Conservation (phyloP, 1,140 invertebrate species). For the Carcinoscorpius rotundicauda region DNA sequence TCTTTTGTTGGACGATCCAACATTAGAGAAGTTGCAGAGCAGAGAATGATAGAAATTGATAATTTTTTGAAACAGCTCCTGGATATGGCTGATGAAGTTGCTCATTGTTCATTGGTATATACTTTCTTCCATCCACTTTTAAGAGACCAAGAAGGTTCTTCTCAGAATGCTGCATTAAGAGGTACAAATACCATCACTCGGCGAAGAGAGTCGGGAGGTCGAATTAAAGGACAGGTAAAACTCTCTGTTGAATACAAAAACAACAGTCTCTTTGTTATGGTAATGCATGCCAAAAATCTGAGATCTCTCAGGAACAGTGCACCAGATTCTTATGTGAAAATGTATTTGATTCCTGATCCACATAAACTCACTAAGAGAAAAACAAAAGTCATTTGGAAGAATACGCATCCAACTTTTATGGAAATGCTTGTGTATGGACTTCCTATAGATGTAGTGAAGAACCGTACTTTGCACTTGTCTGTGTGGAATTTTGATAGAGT, state of each 20-base stretch:
- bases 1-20: slow-evolving; percentile 75
- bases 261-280: slow-evolving; percentile 66
- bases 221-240: slow-evolving; percentile 47
- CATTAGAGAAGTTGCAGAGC: slow-evolving; percentile 86
- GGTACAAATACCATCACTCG: neutral
- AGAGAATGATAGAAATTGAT: slow-evolving; percentile 70
- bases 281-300: slow-evolving; percentile 75
- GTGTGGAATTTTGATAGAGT: slow-evolving; percentile 90
- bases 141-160: slow-evolving; percentile 52
- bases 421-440: slow-evolving; percentile 74
- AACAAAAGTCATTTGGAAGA: slow-evolving; percentile 81
- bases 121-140: slow-evolving; percentile 95
- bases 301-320: slow-evolving; percentile 44
- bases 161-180: slow-evolving; percentile 7
- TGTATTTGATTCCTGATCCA: slow-evolving; percentile 64
- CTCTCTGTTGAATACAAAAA: slow-evolving; percentile 69
- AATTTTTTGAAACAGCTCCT: slow-evolving; percentile 76
- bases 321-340: slow-evolving; percentile 85
- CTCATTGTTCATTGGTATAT: slow-evolving; percentile 90
- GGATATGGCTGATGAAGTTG: slow-evolving; percentile 77
- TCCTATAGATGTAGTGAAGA: slow-evolving; percentile 61
- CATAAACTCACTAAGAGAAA: slow-evolving; percentile 76
- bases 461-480: slow-evolving; percentile 68
- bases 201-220: slow-evolving; percentile 5
- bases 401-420: slow-evolving; percentile 93